Evolutionary conservation across 2,888 invertebrate genomes (phyloP), one percentile per base, ranked within the genome.

Genomic region (Odontothrips loti): DNA sequence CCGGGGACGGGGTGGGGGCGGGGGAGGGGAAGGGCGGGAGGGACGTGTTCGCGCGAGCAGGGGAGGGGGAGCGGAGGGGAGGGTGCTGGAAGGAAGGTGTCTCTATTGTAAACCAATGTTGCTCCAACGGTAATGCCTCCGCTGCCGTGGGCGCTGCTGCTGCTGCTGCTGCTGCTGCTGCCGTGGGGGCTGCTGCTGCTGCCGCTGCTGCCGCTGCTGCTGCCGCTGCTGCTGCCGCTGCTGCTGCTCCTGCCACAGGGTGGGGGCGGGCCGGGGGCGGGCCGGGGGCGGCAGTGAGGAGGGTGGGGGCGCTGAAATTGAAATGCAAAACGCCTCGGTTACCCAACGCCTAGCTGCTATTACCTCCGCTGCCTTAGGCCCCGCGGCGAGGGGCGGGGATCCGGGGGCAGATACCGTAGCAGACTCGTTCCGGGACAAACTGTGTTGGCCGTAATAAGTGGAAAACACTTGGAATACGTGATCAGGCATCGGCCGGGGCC

Each of bases 31-130:
- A 48, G 10, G 15, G 51, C 51, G 9, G 8, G 51, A 6, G 9
- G 63, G 63, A 1, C 63, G 9, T n/a, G 63, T 15, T 1, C 20
- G 63, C 15, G 58, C 15, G 58, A 11, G 58, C 58, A n/a, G n/a
- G 63, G 17, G 63, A 20, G 58, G 58, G 58, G 20, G 63, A 17
- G 63, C 20, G 20, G 48, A 17, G 20, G 8, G 51, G 51, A 51
- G 51, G 48, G 48, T 12, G 10, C 48, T 12, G 20, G 63, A 63
- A n/a, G 63, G 63, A 63, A 63, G 63, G 63, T 63, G 63, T 63
- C 63, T 63, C 63, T 63, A 63, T 63, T 63, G 63, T 63, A 63
- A 63, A 63, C 63, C 63, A 63, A 63, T 63, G 63, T 63, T 63
- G 63, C 63, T 63, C 63, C 20, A n/a, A n/a, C n/a, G 63, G 63